Evolutionary conservation across 1,140 invertebrate species (phyloP), one percentile per base, ranked within the genome.

Genomic region (Brachionus rubens): DNA sequence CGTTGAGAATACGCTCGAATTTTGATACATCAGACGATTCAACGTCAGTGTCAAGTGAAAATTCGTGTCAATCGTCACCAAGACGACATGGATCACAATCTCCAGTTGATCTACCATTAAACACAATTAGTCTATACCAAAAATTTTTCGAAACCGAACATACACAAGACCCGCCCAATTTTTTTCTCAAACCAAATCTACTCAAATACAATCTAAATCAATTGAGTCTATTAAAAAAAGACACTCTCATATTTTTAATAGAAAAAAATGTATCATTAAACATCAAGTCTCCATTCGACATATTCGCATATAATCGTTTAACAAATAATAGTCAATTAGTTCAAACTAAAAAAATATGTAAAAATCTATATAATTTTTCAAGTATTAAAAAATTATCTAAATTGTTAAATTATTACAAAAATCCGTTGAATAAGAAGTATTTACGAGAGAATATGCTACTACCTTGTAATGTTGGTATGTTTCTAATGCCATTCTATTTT

Each of bases 401-500:
- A 54, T 50, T 36, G 7, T 16, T 72, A 21, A 14, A 48, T 50
- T 33, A 50, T 30, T n/a, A 30, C 5, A 50, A 16, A 4, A 72
- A 54, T 72, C 68, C 50, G 4, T 48, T 72, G 10, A 48, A 72
- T 72, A 36, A 28, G 0, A 54, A 41, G 14, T 50, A 33, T 48
- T 21, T 72, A 14, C 19, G 46, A 48, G 36, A 54, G 7, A 50
- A 50, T 16, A 33, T 16, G 9, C 28, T 72, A 21, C 21, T 72
- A 21, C 68, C 68, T 3, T 40, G 19, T n/a, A 40, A 21, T 50
- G 68, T 72, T 9, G 36, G 68, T n/a, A 40, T 50, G 46, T 72
- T 72, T 4, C 24, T 72, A 30, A 72, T 54, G 46, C 68, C 68
- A 12, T 54, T 72, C 5, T 72, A 50, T 36, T 72, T 72, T 40